Conservation (phyloP, 2,797 vertebrate species). For the Poecilia picta region DNA sequence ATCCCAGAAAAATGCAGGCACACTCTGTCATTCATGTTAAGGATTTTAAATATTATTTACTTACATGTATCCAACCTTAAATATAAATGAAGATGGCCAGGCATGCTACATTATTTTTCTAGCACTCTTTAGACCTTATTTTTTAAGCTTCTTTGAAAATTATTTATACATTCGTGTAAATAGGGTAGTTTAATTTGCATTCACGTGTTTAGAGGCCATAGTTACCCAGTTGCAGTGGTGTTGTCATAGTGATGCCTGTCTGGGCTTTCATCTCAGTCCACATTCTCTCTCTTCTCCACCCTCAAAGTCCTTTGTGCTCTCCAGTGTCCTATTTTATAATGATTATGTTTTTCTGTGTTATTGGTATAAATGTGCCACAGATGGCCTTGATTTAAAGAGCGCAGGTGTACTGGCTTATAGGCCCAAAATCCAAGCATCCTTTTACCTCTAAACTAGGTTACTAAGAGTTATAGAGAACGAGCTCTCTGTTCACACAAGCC, state of each 20-base stretch:
- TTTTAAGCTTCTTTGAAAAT: conserved; percentile 24
- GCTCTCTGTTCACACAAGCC: conserved; percentile 49
- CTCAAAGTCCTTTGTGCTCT: conserved; percentile 64
- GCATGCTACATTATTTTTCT: conserved; percentile 9
- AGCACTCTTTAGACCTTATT: conserved; percentile 6
- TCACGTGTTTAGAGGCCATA: conserved; percentile 44
- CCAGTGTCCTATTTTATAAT: conserved; percentile 45
- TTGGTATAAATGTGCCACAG: conserved; percentile 56
- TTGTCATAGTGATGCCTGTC: conserved; percentile 57
- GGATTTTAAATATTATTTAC: background rate
- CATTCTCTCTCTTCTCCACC: conserved; percentile 49
- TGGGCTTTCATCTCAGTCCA: conserved; percentile 60
- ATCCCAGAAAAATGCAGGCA: background rate
- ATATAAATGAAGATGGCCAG: background rate
- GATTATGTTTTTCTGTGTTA: conserved; percentile 50
- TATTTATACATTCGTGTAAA: conserved; percentile 10
- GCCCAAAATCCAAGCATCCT: conserved; percentile 52
- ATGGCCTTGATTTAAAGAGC: conserved; percentile 56
- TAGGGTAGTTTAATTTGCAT: conserved; percentile 35
- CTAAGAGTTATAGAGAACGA: conserved; percentile 33
- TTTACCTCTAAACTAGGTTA: conserved; percentile 49
- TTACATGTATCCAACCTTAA: background rate
- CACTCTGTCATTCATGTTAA: background rate
- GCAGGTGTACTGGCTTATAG: conserved; percentile 63
- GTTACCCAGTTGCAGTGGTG: conserved; percentile 32